Evolutionary conservation across 1,140 invertebrate species (phyloP).

Genomic region (Mizuhopecten yessoensis): DNA sequence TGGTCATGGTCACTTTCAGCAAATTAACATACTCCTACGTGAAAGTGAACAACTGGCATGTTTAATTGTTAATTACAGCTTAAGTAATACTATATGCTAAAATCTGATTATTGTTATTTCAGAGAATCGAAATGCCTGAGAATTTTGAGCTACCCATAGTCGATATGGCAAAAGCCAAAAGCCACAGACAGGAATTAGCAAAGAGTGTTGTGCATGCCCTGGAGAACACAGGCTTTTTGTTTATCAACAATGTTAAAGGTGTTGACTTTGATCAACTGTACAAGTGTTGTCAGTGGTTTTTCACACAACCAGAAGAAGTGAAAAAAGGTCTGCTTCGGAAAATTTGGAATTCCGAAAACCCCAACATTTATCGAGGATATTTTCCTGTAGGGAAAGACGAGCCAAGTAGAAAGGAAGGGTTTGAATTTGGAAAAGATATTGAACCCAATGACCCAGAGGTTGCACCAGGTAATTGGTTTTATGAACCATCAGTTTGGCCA

Average conservation of each 20-base stretch:
- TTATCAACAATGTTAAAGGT: constrained; percentile 69
- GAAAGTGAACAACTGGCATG: no score
- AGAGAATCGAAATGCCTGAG: not conserved
- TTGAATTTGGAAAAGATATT: constrained; percentile 69
- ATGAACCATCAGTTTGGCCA: constrained; percentile 70
- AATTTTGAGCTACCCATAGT: constrained; percentile 63
- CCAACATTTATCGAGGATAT: constrained; percentile 70
- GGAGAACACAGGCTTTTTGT: constrained; percentile 71
- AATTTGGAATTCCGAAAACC: constrained; percentile 67
- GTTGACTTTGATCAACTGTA: constrained; percentile 66
- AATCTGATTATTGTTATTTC: not conserved
- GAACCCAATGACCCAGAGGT: constrained; percentile 55
- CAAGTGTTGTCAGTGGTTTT: constrained; percentile 69
- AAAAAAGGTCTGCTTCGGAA: constrained; percentile 64
- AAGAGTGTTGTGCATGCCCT: constrained; percentile 66
- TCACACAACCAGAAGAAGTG: constrained; percentile 56
- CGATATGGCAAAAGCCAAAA: constrained; percentile 66
- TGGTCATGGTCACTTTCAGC: no score
- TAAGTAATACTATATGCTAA: no score
- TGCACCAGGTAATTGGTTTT: constrained; percentile 66
- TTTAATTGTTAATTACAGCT: no score
- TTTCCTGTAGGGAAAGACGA: constrained; percentile 67
- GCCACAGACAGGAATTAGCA: constrained; percentile 58
- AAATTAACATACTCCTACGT: no score
- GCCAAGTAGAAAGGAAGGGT: constrained; percentile 69